These are phyloP conservation scores for Sarcophaga variegata DNA, from an alignment of 2,888 invertebrate species.

Conservation along the genomic window DNA sequence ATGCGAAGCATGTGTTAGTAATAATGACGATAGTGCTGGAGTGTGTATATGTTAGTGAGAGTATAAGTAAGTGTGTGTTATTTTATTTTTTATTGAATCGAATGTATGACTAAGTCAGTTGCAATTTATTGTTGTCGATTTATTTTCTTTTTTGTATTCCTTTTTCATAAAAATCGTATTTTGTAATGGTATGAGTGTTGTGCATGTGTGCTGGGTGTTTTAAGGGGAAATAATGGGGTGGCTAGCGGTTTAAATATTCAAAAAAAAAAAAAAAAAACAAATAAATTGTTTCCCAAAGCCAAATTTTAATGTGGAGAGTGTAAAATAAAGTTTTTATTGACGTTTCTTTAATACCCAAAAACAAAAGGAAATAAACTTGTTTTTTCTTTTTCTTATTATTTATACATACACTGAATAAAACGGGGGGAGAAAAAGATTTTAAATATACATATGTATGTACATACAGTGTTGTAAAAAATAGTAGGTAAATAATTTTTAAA, in stretches of 20 bases:
- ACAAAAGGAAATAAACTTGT: no score
- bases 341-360: no score
- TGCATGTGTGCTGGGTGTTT: background rate
- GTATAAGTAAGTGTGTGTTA: background rate
- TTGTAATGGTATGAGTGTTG: background rate
- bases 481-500: no score
- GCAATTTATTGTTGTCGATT: conserved; percentile 39
- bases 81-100: background rate
- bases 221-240: conserved; percentile 42
- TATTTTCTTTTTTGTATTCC: conserved; percentile 25
- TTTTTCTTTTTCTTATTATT: no score
- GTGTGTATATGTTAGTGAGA: conserved; percentile 15
- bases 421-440: no score
- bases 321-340: background rate
- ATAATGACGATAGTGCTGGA: conserved; percentile 22
- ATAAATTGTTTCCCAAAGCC: background rate
- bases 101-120: conserved; percentile 53
- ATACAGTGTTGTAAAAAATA: no score
- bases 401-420: no score
- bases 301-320: background rate
- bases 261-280: conserved; percentile 6
- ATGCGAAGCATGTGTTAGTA: conserved; percentile 7
- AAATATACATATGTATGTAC: no score
- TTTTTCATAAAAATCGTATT: conserved; percentile 6
- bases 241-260: conserved; percentile 28